Conservation (phyloP, 2,113 vertebrate species). For the Daphoenositta chrysoptera region DNA sequence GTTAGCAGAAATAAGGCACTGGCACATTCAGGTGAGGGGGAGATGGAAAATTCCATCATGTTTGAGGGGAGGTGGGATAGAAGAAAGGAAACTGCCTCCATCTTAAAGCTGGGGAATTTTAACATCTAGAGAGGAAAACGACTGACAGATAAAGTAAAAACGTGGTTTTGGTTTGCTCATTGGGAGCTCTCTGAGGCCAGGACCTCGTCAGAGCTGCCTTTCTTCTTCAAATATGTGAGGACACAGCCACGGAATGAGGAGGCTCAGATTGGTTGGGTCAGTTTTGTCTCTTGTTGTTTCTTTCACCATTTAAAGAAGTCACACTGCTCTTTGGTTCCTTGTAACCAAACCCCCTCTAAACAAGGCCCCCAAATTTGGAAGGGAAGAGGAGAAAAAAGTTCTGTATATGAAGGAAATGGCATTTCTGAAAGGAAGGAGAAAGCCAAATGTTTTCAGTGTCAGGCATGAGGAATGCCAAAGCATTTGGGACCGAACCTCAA, state of each 20-base stretch:
- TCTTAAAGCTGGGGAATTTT: background rate
- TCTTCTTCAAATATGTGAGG: background rate
- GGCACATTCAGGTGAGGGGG: background rate
- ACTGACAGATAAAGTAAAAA: background rate
- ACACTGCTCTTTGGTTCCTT: background rate
- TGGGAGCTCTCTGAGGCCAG: background rate
- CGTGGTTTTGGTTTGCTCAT: background rate
- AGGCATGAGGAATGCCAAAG: background rate
- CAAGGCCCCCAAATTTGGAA: background rate
- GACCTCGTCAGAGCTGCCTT: background rate
- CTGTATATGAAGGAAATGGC: background rate
- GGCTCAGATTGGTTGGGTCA: background rate
- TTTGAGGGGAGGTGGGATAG: background rate
- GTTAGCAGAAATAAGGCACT: background rate
- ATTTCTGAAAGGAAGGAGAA: background rate
- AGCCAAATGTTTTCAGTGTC: background rate
- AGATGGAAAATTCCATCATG: background rate
- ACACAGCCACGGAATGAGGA: background rate
- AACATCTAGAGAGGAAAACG: background rate
- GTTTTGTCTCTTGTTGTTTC: background rate
- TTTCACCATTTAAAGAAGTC: background rate
- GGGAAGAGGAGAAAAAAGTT: background rate
- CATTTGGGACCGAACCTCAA: background rate
- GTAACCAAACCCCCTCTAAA: background rate
- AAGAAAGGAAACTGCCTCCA: background rate